These are phyloP conservation scores for Macroramphosus scolopax DNA, from an alignment of 2,797 vertebrate genomes.

Conservation along the genomic window DNA sequence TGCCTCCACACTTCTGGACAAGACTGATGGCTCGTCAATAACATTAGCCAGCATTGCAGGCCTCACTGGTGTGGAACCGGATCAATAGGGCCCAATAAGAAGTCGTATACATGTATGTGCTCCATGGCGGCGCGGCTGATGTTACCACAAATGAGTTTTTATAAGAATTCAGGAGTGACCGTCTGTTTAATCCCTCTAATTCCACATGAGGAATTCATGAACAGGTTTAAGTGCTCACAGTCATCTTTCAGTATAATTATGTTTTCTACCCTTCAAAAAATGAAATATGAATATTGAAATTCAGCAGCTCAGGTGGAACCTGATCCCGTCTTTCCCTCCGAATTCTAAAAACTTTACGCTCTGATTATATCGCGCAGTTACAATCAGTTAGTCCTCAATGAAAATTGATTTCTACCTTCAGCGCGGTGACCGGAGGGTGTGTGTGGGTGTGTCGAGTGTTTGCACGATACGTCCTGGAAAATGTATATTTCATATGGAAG, in stretches of 20 bases:
- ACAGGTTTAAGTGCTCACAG: conserved; percentile 68
- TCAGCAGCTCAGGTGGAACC: conserved; percentile 12
- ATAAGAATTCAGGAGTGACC: conserved; percentile 82
- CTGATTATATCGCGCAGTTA: conserved; percentile 60
- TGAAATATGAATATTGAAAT: conserved; percentile 31
- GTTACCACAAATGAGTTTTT: conserved; percentile 91
- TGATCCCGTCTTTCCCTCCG: conserved; percentile 18
- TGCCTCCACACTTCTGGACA: conserved; percentile 89
- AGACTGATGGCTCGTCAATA: conserved; percentile 98
- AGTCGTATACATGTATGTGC: conserved; percentile 89
- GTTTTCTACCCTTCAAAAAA: no score
- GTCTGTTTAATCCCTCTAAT: conserved; percentile 69
- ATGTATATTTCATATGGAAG: no score
- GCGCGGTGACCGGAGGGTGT: conserved; percentile 14
- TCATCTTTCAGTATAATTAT: no score
- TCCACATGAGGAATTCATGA: conserved; percentile 66
- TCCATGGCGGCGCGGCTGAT: conserved; percentile 82
- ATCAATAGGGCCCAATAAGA: conserved; percentile 93
- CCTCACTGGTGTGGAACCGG: conserved; percentile 89
- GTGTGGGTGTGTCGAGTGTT: conserved; percentile 1
- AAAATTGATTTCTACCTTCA: conserved; percentile 58
- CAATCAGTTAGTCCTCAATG: conserved; percentile 62
- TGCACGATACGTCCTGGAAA: no score
- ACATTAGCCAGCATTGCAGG: conserved; percentile 95
- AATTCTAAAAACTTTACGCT: no score